phyloP scores from a whole-genome alignment of 2,888 invertebrate genomes.

The Epirrhoe alternata region DNA sequence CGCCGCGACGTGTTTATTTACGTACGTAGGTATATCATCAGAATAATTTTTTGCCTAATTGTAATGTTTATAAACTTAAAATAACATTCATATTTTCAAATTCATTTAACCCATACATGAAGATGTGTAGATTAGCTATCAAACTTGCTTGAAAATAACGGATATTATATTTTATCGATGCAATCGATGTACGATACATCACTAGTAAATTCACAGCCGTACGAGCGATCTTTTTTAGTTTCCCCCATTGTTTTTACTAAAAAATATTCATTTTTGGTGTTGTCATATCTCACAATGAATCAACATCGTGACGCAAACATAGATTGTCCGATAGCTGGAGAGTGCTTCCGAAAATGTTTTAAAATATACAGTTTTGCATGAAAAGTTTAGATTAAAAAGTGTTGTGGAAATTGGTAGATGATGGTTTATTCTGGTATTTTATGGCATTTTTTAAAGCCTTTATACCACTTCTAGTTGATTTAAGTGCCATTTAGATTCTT shows the following conservation, averaged over 20 bases:
- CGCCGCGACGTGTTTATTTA: no score
- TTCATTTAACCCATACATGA: no score
- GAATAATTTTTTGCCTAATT: no score
- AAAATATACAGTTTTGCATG: constrained; percentile 9
- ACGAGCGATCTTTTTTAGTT: constrained; percentile 12
- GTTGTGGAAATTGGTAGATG: not conserved
- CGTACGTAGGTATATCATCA: no score
- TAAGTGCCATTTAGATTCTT: not conserved
- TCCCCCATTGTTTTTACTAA: constrained; percentile 21
- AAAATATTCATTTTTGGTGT: constrained; percentile 44
- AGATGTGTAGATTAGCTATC: no score
- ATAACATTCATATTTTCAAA: not conserved
- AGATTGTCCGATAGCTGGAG: constrained; percentile 16
- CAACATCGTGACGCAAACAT: constrained; percentile 39
- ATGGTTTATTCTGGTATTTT: not conserved
- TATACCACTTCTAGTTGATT: not conserved
- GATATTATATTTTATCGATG: not conserved
- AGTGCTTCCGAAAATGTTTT: constrained; percentile 11
- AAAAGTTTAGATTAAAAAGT: not conserved
- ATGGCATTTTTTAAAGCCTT: not conserved
- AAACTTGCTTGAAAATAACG: no score
- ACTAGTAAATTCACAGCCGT: constrained; percentile 5
- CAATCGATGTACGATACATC: constrained; percentile 3
- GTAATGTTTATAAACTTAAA: not conserved
- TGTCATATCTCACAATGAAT: constrained; percentile 42